Evolutionary conservation across 2,797 vertebrate genomes (phyloP), one percentile per base, ranked within the genome.

Genomic region (Xenops minutus): DNA sequence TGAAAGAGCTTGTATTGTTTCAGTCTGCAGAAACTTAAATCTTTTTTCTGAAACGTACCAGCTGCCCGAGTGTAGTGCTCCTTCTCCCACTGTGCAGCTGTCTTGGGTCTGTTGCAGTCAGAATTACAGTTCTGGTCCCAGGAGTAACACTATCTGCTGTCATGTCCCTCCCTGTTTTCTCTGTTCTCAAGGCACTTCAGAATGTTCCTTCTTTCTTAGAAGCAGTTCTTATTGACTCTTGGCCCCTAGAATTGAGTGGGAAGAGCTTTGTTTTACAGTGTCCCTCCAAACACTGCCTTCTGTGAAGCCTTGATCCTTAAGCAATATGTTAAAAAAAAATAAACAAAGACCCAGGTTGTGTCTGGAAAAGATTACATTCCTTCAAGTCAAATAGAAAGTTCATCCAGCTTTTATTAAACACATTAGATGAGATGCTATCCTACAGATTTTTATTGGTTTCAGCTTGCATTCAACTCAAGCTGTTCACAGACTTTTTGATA

Each of bases 321-420:
- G 79, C 73, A 73, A 14, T 84, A 86, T 93, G 67, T 87, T 72
- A 32, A 69, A 72, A 75, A 87, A 77, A 89, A 92, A 61, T 48
- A 92, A 89, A 66, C 72, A 88, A 71, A 92, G 75, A 43, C 51
- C 54, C 58, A 91, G 92, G 93, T 92, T 93, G 34, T 95, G 68
- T 96, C 96, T 96, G 96, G 92, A 95, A 96, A 87, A 76, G 63
- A 96, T 96, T 93, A 92, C 67, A 58, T 94, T 96, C 89, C 85
- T 90, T 87, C 4, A 14, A 92, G 63, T 92, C 41, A 85, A 86
- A 79, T 30, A 88, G 80, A 69, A 93, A 95, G 95, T 93, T 95
- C 93, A 93, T 92, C 88, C 95, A 96, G 52, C 76, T 96, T 93
- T 69, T 91, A 75, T 75, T 76, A 84, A 96, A 73, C 44, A 34